A percentile compares a stretch with the other conserved stretches of the same genome.
Evolutionary conservation across 2,888 invertebrate species (phyloP).

Genomic region (Mellilla xanthometata): DNA sequence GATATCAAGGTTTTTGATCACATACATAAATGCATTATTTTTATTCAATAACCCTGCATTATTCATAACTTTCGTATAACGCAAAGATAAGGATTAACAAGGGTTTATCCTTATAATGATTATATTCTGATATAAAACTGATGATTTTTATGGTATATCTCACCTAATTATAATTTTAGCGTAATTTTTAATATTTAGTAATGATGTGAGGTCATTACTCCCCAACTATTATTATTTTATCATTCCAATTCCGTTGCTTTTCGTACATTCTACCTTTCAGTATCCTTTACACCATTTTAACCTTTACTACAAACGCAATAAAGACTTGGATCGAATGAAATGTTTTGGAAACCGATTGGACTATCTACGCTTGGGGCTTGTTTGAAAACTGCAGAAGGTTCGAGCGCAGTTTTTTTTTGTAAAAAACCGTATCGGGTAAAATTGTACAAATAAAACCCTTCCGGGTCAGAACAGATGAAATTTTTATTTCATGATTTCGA

Average conservation of each 20-base stretch:
- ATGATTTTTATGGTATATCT: no score
- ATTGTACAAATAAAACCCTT: conserved; percentile 44
- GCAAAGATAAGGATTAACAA: no score
- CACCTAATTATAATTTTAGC: no score
- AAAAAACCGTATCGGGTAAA: conserved; percentile 39
- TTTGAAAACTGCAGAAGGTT: conserved; percentile 41
- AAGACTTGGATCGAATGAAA: conserved; percentile 14
- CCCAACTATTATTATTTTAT: conserved; percentile 32
- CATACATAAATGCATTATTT: no score
- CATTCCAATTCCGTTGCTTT: conserved; percentile 25
- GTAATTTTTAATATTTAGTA: no score
- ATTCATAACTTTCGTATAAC: no score
- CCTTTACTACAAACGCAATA: conserved; percentile 15
- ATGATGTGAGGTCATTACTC: neutral
- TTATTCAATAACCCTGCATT: no score
- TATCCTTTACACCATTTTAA: conserved; percentile 19
- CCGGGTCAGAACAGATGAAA: conserved; percentile 32
- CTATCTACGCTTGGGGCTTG: conserved; percentile 37
- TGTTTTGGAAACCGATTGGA: conserved; percentile 27
- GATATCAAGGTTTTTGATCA: no score
- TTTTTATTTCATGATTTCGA: no score
- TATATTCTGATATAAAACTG: no score
- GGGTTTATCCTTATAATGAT: no score
- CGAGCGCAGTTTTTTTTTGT: conserved; percentile 45
- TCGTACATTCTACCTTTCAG: conserved; percentile 14